phyloP scores from a whole-genome alignment of 2,888 invertebrate species.

The Nezara viridula region DNA sequence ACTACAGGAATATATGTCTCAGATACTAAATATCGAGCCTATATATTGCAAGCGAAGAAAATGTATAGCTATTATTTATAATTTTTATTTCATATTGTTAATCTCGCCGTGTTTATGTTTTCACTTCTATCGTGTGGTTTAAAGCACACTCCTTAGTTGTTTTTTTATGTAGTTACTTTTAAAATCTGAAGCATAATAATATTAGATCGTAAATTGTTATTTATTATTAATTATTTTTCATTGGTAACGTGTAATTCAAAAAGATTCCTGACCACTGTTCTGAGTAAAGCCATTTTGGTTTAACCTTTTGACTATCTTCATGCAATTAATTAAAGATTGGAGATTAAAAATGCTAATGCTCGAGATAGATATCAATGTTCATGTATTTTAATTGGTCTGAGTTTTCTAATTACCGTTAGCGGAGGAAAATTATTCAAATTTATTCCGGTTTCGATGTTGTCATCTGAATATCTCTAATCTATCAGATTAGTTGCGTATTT shows the following conservation, averaged over 20 bases:
- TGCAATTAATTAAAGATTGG: constrained; percentile 10
- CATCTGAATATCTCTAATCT: not conserved
- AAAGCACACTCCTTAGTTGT: too few relatives aligned
- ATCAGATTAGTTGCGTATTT: not conserved
- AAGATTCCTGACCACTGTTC: not conserved
- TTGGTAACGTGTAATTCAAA: not conserved
- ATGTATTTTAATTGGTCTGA: constrained; percentile 12
- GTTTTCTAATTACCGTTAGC: not conserved
- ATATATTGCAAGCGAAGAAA: too few relatives aligned
- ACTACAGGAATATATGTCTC: too few relatives aligned
- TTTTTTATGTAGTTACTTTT: too few relatives aligned
- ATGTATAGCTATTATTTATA: too few relatives aligned
- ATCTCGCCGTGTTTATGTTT: too few relatives aligned
- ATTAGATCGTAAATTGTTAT: not conserved
- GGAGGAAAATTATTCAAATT: constrained; percentile 16
- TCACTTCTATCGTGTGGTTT: too few relatives aligned
- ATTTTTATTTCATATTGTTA: too few relatives aligned
- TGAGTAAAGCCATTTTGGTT: not conserved
- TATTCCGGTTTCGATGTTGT: not conserved
- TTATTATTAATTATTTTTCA: not conserved
- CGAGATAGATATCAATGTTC: constrained; percentile 1
- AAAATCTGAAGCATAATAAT: too few relatives aligned
- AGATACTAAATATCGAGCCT: too few relatives aligned
- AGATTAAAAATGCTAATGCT: not conserved
- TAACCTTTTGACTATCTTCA: not conserved